Conservation (phyloP, 2,113 vertebrate species). For the Actenoides hombroni region DNA sequence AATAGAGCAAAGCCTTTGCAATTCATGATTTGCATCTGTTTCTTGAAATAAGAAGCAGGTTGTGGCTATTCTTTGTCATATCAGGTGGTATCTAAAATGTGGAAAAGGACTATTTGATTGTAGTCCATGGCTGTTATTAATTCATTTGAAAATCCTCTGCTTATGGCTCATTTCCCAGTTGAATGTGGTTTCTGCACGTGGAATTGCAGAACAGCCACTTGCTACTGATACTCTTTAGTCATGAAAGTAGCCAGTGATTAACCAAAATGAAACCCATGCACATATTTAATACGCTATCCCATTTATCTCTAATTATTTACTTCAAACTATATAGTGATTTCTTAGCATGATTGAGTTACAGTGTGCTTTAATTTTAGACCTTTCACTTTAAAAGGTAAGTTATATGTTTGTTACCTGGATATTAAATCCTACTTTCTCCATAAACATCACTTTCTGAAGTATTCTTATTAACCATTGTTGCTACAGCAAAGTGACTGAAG, state of each 20-base stretch:
- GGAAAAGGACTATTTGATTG: not conserved
- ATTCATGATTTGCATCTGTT: not conserved
- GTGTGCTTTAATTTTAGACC: not conserved
- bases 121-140: not conserved
- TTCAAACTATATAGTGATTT: not conserved
- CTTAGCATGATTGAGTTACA: not conserved
- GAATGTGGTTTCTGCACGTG: not conserved
- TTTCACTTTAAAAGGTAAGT: not conserved
- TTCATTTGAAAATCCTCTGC: not conserved
- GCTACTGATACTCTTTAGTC: not conserved
- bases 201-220: not conserved
- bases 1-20: not conserved
- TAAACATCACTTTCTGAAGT: not conserved
- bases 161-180: slow-evolving; percentile 3
- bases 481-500: not conserved
- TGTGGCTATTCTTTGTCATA: not conserved
- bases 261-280: not conserved
- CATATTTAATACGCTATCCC: not conserved
- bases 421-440: not conserved
- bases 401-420: not conserved
- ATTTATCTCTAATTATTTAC: not conserved
- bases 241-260: not conserved
- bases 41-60: not conserved
- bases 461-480: slow-evolving; percentile 29
- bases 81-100: not conserved